Base-by-base conservation (phyloP, 2,888 invertebrate species). In the Xiphydria camelus region DNA sequence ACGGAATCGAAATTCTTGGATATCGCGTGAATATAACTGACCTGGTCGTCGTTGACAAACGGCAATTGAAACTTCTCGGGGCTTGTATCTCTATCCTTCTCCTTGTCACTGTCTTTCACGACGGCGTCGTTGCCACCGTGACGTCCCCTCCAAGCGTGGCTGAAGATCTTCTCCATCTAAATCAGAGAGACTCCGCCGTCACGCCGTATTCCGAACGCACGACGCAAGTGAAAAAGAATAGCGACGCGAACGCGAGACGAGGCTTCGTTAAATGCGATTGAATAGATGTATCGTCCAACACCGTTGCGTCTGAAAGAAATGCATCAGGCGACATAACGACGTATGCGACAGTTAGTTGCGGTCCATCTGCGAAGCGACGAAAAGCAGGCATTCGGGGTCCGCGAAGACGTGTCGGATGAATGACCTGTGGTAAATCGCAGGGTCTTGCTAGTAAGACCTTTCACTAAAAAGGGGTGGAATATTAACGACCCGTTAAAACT, bases 161-260 rank as follows among this genome's bases (percentile, higher is more conserved):
- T 92, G 77, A 93, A 93, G 76, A 94, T 91, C 76, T 91, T 91
- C 78, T 94, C 93, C 89, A 94, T 89, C 94, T 94, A 77, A 25
- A 47, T 39, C 39, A 47, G 14, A 41, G 15, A 25, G 14, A 25
- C 17, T 33, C 33, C 14, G 14, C 9, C 15, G 26, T 42, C 18
- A 29, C 35, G 12, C 5, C 36, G 19, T 18, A 42, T 20, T 18
- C 12, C 14, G 4, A 23, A 34, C 12, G 21, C 17, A 18, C 18
- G 15, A 7, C 4, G 32, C 20, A 44, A 19, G 34, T n/a, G 18
- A 4, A 7, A 20, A 40, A 20, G 22, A 40, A 19, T 12, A 42
- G 31, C 9, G 26, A 5, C 18, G 19, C 6, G 34, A 38, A 26
- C 17, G 12, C 23, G 36, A 32, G 18, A 31, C 29, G 15, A 32